Base-by-base conservation (phyloP, 2,888 invertebrate genomes). In the Brachypalpus laphriformis region DNA sequence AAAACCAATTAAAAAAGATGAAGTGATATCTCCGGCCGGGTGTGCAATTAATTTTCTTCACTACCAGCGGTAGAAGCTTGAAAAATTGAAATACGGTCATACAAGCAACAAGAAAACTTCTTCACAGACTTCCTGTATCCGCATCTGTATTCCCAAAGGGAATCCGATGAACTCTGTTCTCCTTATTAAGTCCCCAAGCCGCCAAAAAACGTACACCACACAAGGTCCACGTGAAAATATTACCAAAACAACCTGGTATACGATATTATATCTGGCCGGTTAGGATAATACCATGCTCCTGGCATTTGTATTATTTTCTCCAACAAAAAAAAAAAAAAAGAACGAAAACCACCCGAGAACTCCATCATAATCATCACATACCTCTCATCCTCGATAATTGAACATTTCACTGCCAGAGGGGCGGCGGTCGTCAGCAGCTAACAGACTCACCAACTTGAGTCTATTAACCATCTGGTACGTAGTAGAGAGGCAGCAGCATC, bases 141-240 rank as follows among this genome's bases (percentile, higher is more conserved):
- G n/a, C 18, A 20, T 31, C 20, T 34, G 34, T 59, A 59, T 40
- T 59, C 59, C 25, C 14, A 59, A 59, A 22, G 16, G 40, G 40
- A 6, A 11, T 1, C 14, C 40, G 20, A 20, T 22, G 11, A 37
- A 22, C 37, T n/a, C 14, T 40, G 40, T 40, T 7, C 22, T 22
- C 57, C 18, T 40, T 59, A 40, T 59, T 59, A 40, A 59, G 20
- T 59, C 22, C 22, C 9, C n/a, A 59, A 59, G 37, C 25, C 22
- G 40, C 22, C 40, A 40, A 59, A 59, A 40, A 22, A 22, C 11
- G 11, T 7, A 9, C 16, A 14, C 20, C 9, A 20, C 47, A 59
- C 40, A 59, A 59, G 59, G 59, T 59, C 59, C 40, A 57, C 57
- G 37, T 57, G 37, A 57, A 57, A 57, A 57, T 57, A 57, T 57